Percentiles rank a stretch among this genome's conserved stretches.
phyloP scores from a whole-genome alignment of 2,888 invertebrate genomes.

The Uloborus plumipes region DNA sequence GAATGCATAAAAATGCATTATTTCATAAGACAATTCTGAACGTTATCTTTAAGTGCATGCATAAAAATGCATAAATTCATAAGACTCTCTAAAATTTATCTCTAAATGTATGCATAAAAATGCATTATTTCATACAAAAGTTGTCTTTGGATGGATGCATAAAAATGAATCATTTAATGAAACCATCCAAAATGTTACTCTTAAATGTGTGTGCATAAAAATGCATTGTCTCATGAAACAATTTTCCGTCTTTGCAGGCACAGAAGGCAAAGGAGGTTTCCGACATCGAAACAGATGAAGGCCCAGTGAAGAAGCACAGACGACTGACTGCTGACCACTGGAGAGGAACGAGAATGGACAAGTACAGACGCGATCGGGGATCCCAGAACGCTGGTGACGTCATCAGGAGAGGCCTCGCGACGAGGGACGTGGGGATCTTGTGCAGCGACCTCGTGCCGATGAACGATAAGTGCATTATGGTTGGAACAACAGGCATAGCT shows the following conservation, averaged over 20 bases:
- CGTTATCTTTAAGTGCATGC: no score
- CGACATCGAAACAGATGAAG: constrained; percentile 53
- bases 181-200: no score
- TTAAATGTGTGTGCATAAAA: no score
- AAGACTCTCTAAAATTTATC: no score
- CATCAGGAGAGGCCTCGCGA: constrained; percentile 7
- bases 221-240: no score
- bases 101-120: no score
- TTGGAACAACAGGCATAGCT: constrained; percentile 65
- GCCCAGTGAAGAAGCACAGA: constrained; percentile 53
- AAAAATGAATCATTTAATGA: no score
- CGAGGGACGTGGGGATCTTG: constrained; percentile 38
- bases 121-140: no score
- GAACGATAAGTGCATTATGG: constrained; percentile 66
- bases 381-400: background rate
- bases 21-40: no score
- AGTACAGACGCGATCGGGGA: constrained; percentile 3
- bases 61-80: no score
- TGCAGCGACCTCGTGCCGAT: constrained; percentile 41
- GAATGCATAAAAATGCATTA: no score
- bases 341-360: constrained; percentile 33
- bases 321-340: constrained; percentile 46
- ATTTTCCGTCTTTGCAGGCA: constrained; percentile 7
- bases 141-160: no score
- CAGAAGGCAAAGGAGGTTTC: constrained; percentile 27